A percentile compares a stretch with the other conserved stretches of the same genome.
phyloP scores from a whole-genome alignment of 2,797 vertebrate genomes.

The Syngnathus acus region DNA sequence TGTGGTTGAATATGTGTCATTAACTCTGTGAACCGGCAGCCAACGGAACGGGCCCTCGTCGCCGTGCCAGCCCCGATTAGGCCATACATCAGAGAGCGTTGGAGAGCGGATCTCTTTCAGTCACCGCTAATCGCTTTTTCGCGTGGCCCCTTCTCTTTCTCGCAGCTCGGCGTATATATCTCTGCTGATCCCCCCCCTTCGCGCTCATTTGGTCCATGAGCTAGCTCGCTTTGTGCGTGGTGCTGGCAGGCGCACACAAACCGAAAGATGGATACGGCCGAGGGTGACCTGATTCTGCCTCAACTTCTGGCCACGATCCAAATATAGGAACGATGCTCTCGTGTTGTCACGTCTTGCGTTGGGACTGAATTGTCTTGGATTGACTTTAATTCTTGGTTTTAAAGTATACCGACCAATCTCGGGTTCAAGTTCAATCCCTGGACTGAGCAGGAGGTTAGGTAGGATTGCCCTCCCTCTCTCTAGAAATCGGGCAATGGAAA shows the following conservation, averaged over 20 bases:
- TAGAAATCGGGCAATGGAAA: no score
- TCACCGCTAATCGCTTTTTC: conserved; percentile 52
- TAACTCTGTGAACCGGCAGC: conserved; percentile 45
- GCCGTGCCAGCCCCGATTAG: conserved; percentile 41
- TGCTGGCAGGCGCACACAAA: conserved; percentile 58
- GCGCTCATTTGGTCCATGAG: conserved; percentile 52
- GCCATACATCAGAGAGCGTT: conserved; percentile 54
- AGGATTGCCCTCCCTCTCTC: no score
- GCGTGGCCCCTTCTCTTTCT: conserved; percentile 29
- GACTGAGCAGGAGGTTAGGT: no score
- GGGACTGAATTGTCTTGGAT: conserved; percentile 34
- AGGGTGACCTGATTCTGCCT: conserved; percentile 71
- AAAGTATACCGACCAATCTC: no score
- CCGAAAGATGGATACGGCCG: conserved; percentile 61
- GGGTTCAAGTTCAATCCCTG: no score
- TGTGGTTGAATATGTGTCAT: conserved; percentile 39
- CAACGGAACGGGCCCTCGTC: conserved; percentile 32
- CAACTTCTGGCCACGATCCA: conserved; percentile 56
- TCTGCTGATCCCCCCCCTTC: conserved; percentile 48
- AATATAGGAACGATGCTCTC: conserved; percentile 40
- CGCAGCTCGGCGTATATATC: conserved; percentile 22
- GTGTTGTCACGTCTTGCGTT: conserved; percentile 43
- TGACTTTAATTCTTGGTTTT: conserved; percentile 6
- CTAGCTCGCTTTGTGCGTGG: conserved; percentile 63
- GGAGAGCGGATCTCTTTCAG: conserved; percentile 55